Evolutionary conservation across 2,888 invertebrate genomes (phyloP), one percentile per base, ranked within the genome.

Genomic region (Pammene fasciana): DNA sequence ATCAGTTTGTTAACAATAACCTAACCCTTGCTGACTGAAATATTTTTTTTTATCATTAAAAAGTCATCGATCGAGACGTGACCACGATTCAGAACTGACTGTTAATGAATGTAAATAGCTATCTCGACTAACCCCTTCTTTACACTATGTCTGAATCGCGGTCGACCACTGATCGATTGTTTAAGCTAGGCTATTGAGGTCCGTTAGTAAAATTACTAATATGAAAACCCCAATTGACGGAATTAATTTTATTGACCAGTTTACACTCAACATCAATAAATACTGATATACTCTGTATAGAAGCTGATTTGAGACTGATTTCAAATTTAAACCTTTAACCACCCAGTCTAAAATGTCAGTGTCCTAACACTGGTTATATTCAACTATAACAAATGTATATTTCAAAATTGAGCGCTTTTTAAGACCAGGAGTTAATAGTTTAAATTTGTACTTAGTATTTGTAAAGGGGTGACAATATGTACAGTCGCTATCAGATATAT

Each of bases 201-300:
- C 62, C 52, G 62, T 62, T 62, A 41, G 50, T 62, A 62, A 61
- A 38, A 41, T 62, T 13, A 62, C 50, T 62, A 41, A 62, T 61
- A 36, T 48, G n/a, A 26, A 45, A 62, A 41, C 52, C 62, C 62
- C 62, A 41, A 52, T 52, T 41, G 18, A 62, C 48, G 57, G 43
- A 57, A 16, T 59, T 46, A 59, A 45, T 59, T 57, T 45, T 59
- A 59, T n/a, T 57, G 41, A 57, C 57, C 57, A 55, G 5, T 55
- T 0, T 54, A 26, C 50, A 50, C 52, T 52, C 18, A 5, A 52
- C 0, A 52, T 0, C 54, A 34, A 54, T 54, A 34, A 34, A 54
- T n/a, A 13, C 13, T 6, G 54, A 13, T 26, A 13, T 13, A 18
- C 13, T 50, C 10, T 26, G 2, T 26, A 26, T 4, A 4, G 26